Conservation (phyloP, 2,888 invertebrate genomes). For the Stictocephala bisonia region DNA sequence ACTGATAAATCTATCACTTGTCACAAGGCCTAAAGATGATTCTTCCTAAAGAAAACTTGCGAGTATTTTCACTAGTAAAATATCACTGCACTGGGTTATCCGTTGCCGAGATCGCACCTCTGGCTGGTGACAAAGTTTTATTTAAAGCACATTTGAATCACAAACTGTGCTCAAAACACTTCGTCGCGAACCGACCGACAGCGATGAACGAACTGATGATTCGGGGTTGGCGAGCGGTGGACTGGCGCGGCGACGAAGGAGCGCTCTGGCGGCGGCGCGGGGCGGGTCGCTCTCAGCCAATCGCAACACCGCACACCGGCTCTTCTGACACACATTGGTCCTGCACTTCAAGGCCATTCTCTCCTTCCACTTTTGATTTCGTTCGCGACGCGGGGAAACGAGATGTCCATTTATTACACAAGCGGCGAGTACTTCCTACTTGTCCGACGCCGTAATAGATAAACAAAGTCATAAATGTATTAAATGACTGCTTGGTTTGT, state of each 20-base stretch:
- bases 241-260: too few relatives aligned
- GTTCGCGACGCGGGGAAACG: neutral
- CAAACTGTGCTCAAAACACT: slow-evolving; percentile 33
- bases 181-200: neutral
- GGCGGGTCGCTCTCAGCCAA: neutral
- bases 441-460: too few relatives aligned
- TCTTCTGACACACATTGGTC: too few relatives aligned
- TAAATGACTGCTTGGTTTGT: too few relatives aligned
- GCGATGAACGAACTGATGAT: neutral
- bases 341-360: slow-evolving; percentile 25
- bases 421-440: slow-evolving; percentile 11
- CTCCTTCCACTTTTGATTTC: neutral
- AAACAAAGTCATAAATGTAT: slow-evolving; percentile 36
- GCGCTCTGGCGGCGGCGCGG: neutral
- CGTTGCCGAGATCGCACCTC: neutral
- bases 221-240: neutral
- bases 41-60: slow-evolving; percentile 13
- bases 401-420: slow-evolving; percentile 5
- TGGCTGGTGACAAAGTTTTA: slow-evolving; percentile 25
- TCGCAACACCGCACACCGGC: neutral
- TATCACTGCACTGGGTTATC: slow-evolving; percentile 28
- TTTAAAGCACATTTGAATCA: slow-evolving; percentile 25
- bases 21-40: slow-evolving; percentile 1
- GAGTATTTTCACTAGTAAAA: slow-evolving; percentile 31
- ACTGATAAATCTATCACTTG: slow-evolving; percentile 37